Base-by-base conservation (phyloP, 2,797 vertebrate genomes). In the Falco berigora region DNA sequence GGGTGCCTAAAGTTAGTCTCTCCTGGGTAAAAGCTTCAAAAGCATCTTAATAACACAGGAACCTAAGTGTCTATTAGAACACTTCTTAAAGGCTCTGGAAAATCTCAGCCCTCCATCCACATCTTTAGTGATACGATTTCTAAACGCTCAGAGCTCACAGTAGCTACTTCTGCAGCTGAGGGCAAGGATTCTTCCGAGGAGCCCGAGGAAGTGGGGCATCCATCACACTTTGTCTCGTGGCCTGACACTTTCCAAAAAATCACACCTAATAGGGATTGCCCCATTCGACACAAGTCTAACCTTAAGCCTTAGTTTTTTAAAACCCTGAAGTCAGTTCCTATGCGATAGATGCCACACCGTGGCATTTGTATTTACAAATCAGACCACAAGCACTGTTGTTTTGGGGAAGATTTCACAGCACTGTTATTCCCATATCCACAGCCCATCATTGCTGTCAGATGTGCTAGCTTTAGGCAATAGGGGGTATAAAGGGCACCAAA, bases 81-180 rank as follows among this genome's bases (percentile, higher is more conserved):
- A 76, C 84, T 95, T 87, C 88, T 86, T 92, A 61, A 94, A 88
- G 88, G 88, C 76, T 96, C 94, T 95, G 96, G 91, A 96, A 93
- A 95, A 73, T 49, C 71, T 95, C 95, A 96, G 42, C 40, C 38
- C 19, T 86, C 59, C 73, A 67, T 78, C 76, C 85, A 67, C 88
- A 69, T 94, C 67, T 66, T 73, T 27, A 82, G 68, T 0, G n/a
- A 92, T 59, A 90, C 0, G 12, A 73, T 58, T 94, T 86, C 59
- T 28, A 68, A 95, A 69, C 1, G 21, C 59, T 83, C 3, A 0
- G 56, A 61, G 77, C 62, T 93, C 80, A 50, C 32, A 14, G 82
- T 28, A 89, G 77, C 93, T 88, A 78, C 64, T 47, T 16, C 32
- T 67, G n/a, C 69, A 79, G 62, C 40, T 0, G 0, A 64, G 62